These are phyloP conservation scores for Papilio protenor DNA, from an alignment of 2,888 invertebrate genomes.

Conservation along the genomic window DNA sequence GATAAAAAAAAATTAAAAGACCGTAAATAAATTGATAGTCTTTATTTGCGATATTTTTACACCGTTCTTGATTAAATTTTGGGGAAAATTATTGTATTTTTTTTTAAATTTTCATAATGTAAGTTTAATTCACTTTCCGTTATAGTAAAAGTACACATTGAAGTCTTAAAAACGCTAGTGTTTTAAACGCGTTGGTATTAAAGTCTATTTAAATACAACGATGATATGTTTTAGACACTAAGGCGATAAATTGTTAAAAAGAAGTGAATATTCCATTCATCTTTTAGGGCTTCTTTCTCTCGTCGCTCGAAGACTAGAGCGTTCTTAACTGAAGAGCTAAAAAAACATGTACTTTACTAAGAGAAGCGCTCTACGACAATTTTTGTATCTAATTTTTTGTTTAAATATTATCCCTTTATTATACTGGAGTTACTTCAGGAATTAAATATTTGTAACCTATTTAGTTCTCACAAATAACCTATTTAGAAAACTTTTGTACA, in stretches of 20 bases:
- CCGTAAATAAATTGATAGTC: no score
- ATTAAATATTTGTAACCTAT: no score
- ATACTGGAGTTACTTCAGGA: no score
- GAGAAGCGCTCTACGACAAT: neutral
- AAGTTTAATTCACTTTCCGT: no score
- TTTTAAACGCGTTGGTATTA: neutral
- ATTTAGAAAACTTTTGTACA: no score
- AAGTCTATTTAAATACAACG: neutral
- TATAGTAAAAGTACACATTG: neutral
- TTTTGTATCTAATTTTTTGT: neutral
- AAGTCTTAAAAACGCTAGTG: no score
- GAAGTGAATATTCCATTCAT: constrained; percentile 15
- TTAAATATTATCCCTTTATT: neutral
- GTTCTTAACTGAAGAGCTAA: neutral
- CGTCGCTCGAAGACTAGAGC: neutral
- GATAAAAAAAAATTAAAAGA: no score
- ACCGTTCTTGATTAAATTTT: no score
- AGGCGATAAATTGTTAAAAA: constrained; percentile 3
- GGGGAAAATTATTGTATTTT: no score
- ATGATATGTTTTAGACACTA: neutral
- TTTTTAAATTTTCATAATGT: no score
- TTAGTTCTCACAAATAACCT: no score
- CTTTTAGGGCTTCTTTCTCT: constrained; percentile 1
- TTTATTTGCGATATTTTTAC: no score
- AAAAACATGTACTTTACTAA: constrained; percentile 6